Evolutionary conservation across 2,797 vertebrate genomes (phyloP).

Genomic region (Scomberomorus guttatus): DNA sequence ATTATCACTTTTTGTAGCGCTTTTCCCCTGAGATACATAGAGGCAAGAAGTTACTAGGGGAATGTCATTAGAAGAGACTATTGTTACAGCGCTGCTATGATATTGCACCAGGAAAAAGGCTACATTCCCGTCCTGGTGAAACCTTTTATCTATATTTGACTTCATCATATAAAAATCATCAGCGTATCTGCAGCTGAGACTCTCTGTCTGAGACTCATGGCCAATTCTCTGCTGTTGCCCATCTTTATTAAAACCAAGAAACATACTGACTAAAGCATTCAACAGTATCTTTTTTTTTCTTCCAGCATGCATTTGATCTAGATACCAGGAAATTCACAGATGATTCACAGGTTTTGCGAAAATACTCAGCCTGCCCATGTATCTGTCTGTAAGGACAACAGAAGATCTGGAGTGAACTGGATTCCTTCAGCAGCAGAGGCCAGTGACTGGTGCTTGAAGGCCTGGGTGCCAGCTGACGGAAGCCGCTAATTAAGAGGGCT

Average conservation of each 20-base stretch:
- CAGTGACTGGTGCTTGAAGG: constrained; percentile 66
- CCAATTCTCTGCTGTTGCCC: constrained; percentile 40
- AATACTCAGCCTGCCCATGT: constrained; percentile 26
- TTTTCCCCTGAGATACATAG: constrained; percentile 76
- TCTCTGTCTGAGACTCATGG: constrained; percentile 13
- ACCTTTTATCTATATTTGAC: constrained; percentile 82
- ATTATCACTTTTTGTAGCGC: constrained; percentile 89
- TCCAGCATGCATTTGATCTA: constrained; percentile 32
- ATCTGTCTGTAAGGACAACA: constrained; percentile 58
- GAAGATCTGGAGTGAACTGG: constrained; percentile 61
- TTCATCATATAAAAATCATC: constrained; percentile 75
- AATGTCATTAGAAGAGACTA: constrained; percentile 98
- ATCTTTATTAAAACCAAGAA: constrained; percentile 47
- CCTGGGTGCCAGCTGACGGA: constrained; percentile 79
- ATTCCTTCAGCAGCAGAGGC: constrained; percentile 62
- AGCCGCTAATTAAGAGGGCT: constrained; percentile 81
- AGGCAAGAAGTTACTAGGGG: constrained; percentile 92
- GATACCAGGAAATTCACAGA: constrained; percentile 43
- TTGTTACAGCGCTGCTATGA: constrained; percentile 84
- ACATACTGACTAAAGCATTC: constrained; percentile 26
- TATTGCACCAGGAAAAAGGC: constrained; percentile 66
- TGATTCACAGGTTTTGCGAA: constrained; percentile 59
- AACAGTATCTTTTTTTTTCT: constrained; percentile 39
- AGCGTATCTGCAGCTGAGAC: constrained; percentile 54
- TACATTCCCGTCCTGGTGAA: constrained; percentile 57